Percentiles rank a stretch among this genome's conserved stretches.
phyloP scores from a whole-genome alignment of 2,888 invertebrate species.

The Napeogenes inachia region DNA sequence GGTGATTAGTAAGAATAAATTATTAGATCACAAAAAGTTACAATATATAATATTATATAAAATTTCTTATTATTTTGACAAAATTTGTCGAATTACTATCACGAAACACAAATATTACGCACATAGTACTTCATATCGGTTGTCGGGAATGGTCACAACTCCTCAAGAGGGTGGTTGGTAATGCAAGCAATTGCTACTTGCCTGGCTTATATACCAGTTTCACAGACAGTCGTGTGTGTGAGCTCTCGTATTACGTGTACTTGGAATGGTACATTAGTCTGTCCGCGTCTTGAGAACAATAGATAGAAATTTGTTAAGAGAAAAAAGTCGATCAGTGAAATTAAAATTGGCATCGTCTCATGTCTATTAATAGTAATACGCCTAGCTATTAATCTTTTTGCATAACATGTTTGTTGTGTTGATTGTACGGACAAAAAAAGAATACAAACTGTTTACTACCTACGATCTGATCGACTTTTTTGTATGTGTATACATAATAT shows the following conservation, averaged over 20 bases:
- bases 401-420: neutral
- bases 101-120: slow-evolving; percentile 52
- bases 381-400: neutral
- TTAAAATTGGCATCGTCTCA: slow-evolving; percentile 21
- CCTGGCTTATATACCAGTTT: slow-evolving; percentile 76
- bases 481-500: no score
- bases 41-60: slow-evolving; percentile 9
- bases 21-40: slow-evolving; percentile 15
- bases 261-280: slow-evolving; percentile 53
- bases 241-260: slow-evolving; percentile 61
- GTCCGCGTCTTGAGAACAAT: slow-evolving; percentile 67
- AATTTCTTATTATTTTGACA: neutral
- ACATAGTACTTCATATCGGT: slow-evolving; percentile 69
- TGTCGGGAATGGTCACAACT: slow-evolving; percentile 50
- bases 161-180: slow-evolving; percentile 66
- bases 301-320: slow-evolving; percentile 61
- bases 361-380: slow-evolving; percentile 2
- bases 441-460: no score
- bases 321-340: slow-evolving; percentile 27
- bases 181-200: slow-evolving; percentile 70
- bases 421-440: neutral
- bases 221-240: slow-evolving; percentile 60
- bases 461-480: no score
- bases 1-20: slow-evolving; percentile 35
- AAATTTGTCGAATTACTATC: slow-evolving; percentile 32